A percentile compares a stretch with the other conserved stretches of the same genome.
phyloP scores from a whole-genome alignment of 2,113 vertebrate genomes.

The Ivindomyrus marchei region DNA sequence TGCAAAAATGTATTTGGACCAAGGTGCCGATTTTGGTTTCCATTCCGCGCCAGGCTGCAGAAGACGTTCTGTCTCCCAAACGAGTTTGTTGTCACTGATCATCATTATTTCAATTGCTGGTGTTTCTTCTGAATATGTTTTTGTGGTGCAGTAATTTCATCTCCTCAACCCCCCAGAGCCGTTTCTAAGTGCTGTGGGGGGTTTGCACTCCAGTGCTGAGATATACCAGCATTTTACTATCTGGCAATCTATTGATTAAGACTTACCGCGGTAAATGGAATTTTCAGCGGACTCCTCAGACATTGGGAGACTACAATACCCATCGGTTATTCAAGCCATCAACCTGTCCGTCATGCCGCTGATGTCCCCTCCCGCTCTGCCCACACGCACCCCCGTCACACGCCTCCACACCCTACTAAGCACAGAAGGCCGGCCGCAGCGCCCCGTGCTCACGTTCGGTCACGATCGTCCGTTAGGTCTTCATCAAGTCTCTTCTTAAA shows the following conservation, averaged over 20 bases:
- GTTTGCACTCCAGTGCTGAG: not conserved
- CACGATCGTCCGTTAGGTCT: not conserved
- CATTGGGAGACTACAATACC: conserved; percentile 39
- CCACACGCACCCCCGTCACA: not conserved
- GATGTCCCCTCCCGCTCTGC: not conserved
- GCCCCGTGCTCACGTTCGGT: not conserved
- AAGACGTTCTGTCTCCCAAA: not conserved
- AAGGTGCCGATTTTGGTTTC: not conserved
- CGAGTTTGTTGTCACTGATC: not conserved
- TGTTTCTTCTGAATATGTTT: not conserved
- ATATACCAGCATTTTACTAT: conserved; percentile 40
- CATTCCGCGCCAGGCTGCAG: not conserved
- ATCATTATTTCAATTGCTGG: not conserved
- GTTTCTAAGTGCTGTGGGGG: not conserved
- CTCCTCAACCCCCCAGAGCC: not conserved
- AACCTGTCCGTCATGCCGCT: conserved; percentile 33
- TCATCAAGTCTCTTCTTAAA: not conserved
- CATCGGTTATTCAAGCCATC: conserved; percentile 42
- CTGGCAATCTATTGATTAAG: conserved; percentile 40
- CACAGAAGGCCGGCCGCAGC: too few relatives aligned
- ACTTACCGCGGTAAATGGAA: conserved; percentile 39
- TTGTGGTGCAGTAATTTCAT: not conserved
- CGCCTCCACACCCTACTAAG: not conserved
- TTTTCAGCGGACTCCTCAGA: conserved; percentile 39
- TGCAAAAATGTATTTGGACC: not conserved